Conservation (phyloP, 2,113 vertebrate species). For the Etheostoma spectabile region DNA sequence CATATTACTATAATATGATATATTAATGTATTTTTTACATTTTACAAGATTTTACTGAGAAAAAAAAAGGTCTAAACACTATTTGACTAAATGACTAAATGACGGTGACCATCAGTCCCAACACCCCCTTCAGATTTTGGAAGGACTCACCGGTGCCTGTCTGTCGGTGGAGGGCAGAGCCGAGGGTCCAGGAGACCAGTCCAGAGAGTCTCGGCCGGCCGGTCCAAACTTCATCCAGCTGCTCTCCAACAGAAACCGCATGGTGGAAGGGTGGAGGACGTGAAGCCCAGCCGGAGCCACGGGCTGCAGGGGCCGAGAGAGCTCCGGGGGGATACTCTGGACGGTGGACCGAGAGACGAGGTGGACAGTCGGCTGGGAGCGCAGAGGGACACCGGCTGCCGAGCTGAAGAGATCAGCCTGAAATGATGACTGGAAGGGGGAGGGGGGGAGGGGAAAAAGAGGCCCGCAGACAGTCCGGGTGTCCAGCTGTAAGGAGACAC, state of each 20-base stretch:
- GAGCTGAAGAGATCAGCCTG: constrained; percentile 15
- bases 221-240: constrained; percentile 91
- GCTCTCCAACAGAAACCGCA: constrained; percentile 88
- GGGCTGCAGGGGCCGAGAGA: constrained; percentile 19
- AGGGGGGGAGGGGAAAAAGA: constrained; percentile 18
- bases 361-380: constrained; percentile 4
- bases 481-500: constrained; percentile 35
- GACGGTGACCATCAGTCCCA: not conserved
- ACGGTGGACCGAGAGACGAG: not conserved
- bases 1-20: too few relatives aligned
- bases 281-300: constrained; percentile 22
- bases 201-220: constrained; percentile 87
- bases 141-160: constrained; percentile 85
- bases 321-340: not conserved
- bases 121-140: not conserved
- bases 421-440: constrained; percentile 5
- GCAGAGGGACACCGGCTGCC: constrained; percentile 41
- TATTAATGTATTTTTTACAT: not conserved
- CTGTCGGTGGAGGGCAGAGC: constrained; percentile 84
- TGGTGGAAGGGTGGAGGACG: constrained; percentile 69
- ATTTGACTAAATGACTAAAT: not conserved
- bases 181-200: constrained; percentile 87
- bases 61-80: not conserved
- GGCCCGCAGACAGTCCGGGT: constrained; percentile 56
- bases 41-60: not conserved